Percentiles rank a stretch among this genome's conserved stretches.
phyloP scores from a whole-genome alignment of 1,140 invertebrate genomes.

The Penaeus vannamei region DNA sequence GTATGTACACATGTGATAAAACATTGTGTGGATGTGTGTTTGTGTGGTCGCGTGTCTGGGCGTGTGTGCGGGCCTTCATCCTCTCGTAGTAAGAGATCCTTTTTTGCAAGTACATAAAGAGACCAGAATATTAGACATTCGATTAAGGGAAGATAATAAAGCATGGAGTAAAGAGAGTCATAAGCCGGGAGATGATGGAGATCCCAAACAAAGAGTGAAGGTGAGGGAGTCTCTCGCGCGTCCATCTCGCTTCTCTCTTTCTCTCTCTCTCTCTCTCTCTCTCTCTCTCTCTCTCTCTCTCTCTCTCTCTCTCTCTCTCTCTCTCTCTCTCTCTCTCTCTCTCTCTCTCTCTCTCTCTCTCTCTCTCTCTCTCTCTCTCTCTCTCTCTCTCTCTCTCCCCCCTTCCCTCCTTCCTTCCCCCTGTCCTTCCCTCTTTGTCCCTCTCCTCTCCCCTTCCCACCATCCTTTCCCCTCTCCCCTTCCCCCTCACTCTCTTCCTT shows the following conservation, averaged over 20 bases:
- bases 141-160: background rate
- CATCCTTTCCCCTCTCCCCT: background rate
- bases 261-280: background rate
- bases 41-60: background rate
- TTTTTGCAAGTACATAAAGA: too few relatives aligned
- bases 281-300: background rate
- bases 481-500: too few relatives aligned
- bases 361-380: too few relatives aligned
- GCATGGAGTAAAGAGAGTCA: background rate
- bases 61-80: background rate
- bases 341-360: background rate
- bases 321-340: constrained; percentile 5
- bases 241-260: background rate
- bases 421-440: background rate
- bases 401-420: background rate
- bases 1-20: too few relatives aligned
- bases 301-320: background rate
- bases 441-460: background rate
- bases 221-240: background rate
- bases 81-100: background rate
- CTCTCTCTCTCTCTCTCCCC: background rate
- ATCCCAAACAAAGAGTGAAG: background rate
- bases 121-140: background rate
- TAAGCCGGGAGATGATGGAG: too few relatives aligned
- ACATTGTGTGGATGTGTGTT: background rate